phyloP scores from a whole-genome alignment of 1,140 invertebrate species.

The Psilanteris sp. region DNA sequence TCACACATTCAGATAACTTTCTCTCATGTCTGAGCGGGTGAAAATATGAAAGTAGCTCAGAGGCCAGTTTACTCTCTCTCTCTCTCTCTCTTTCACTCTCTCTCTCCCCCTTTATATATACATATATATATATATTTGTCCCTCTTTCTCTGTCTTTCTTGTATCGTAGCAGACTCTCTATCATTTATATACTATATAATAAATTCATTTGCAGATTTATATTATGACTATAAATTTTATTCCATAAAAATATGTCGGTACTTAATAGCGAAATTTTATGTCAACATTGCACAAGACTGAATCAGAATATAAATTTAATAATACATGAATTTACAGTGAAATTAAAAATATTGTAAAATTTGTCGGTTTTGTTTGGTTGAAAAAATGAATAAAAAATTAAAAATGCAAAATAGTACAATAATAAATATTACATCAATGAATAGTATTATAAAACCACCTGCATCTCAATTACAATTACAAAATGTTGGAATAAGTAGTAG shows the following conservation, averaged over 20 bases:
- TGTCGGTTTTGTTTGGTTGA: too few species aligned
- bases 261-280: slow-evolving; percentile 22
- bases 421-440: too few species aligned
- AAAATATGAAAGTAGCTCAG: slow-evolving; percentile 80
- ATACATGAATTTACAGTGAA: too few species aligned
- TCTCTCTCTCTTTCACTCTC: too few species aligned
- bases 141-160: slow-evolving; percentile 64
- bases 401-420: too few species aligned
- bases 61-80: slow-evolving; percentile 66
- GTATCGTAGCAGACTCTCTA: slow-evolving; percentile 31
- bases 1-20: slow-evolving; percentile 78
- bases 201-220: slow-evolving; percentile 58
- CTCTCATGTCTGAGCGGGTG: slow-evolving; percentile 74
- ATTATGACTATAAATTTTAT: slow-evolving; percentile 49
- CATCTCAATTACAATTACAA: slow-evolving; percentile 19
- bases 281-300: too few species aligned
- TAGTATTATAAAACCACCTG: too few species aligned
- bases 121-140: too few species aligned
- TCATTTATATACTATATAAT: slow-evolving; percentile 37
- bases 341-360: too few species aligned
- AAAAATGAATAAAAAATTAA: too few species aligned
- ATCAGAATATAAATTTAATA: too few species aligned
- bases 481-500: slow-evolving; percentile 16
- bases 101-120: too few species aligned
- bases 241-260: background rate